Evolutionary conservation across 2,888 invertebrate species (phyloP), one percentile per base, ranked within the genome.

Genomic region (Anodontia alba): DNA sequence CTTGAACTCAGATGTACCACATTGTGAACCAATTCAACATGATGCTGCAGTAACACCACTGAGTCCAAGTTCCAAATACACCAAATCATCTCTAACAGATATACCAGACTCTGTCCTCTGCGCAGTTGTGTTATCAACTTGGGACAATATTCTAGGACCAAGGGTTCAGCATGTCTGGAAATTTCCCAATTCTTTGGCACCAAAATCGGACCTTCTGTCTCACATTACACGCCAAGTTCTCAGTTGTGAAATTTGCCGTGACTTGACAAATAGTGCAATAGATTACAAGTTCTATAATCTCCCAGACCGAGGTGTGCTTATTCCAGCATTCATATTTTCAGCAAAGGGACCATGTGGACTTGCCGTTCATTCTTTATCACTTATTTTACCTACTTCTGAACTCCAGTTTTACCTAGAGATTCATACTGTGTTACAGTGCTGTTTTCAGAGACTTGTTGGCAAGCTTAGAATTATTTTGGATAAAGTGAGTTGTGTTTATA

Each of bases 141-240:
- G 94, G 94, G 93, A 94, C 84, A 94, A 94, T 77, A 94, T 94
- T 75, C 86, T 93, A 12, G 94, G 94, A 23, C 94, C 94, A 17
- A 84, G 91, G 38, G 87, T 93, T 17, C 87, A 90, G 49, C 92
- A 93, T 80, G 88, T 93, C 1, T 94, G 94, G 94, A 88, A 85
- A 36, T 82, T 88, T 36, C 81, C 83, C 29, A 88, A 87, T 15
- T 46, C 80, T 8, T 75, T 86, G 2, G 76, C 84, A 26, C 51
- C 81, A 49, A 66, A 71, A 26, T 82, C 83, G n/a, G 87, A 91
- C 7, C 85, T 89, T 29, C 82, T 93, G 31, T 87, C 88, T 20
- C 89, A 91, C 73, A 88, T 93, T 15, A 91, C 92, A 17, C 89
- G 87, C 43, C 93, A 93, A 80, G 90, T 92, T 7, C 88, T 94